Percentiles rank a stretch among this genome's conserved stretches.
phyloP scores from a whole-genome alignment of 2,113 vertebrate genomes.

The Seriola aureovittata region DNA sequence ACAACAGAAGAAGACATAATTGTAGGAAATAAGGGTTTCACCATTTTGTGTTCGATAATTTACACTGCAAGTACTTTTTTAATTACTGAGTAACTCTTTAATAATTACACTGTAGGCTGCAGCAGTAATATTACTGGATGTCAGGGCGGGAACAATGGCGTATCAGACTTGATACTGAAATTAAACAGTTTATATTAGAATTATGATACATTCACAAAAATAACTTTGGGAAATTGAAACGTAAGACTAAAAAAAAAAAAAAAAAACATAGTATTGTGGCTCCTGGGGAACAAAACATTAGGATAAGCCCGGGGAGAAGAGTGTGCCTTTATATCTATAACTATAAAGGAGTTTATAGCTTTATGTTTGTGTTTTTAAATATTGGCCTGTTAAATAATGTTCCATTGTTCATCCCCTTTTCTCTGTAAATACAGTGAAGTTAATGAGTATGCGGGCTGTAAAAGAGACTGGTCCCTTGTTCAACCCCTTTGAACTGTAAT shows the following conservation, averaged over 20 bases:
- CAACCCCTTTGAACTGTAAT: background rate
- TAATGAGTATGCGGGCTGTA: background rate
- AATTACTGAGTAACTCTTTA: no score
- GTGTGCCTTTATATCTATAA: background rate
- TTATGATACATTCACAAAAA: background rate
- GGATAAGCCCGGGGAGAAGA: background rate
- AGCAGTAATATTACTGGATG: no score
- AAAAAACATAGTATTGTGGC: background rate
- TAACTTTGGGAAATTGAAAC: no score
- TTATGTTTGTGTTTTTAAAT: background rate
- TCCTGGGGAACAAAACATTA: background rate
- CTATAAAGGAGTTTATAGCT: background rate
- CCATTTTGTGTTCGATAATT: no score
- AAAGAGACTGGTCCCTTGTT: background rate
- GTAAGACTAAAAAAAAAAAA: no score
- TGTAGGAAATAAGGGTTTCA: background rate
- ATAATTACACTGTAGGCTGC: no score
- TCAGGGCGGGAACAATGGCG: no score
- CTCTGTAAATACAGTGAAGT: background rate
- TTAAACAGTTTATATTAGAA: background rate
- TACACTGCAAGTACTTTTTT: no score
- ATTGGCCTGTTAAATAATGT: background rate
- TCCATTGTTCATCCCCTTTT: background rate
- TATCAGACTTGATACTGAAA: background rate
- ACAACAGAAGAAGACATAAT: background rate